Evolutionary conservation across 2,888 invertebrate species (phyloP).

Genomic region (Papilio gigon): DNA sequence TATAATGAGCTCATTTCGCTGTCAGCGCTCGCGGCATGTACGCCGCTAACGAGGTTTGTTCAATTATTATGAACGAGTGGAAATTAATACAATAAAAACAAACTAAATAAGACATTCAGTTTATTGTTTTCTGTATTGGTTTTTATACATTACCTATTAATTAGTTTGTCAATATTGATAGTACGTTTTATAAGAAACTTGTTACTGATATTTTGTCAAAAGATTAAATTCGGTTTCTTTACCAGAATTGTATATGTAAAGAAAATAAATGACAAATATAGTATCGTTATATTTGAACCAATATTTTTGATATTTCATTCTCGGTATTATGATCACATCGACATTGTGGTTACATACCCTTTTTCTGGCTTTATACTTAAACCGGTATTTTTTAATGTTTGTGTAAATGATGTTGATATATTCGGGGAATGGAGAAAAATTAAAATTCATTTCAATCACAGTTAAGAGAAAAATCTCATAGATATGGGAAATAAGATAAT

Average conservation of each 20-base stretch:
- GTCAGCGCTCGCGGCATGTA: constrained; percentile 52
- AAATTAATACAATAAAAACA: constrained; percentile 35
- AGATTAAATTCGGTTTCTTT: not conserved
- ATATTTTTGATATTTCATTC: not conserved
- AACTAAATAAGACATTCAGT: not conserved
- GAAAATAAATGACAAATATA: not conserved
- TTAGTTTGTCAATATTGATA: not conserved
- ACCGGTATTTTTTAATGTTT: too few relatives aligned
- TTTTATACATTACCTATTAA: not conserved
- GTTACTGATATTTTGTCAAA: not conserved
- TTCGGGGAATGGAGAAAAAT: too few relatives aligned
- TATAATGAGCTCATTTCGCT: constrained; percentile 58
- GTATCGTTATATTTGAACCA: not conserved
- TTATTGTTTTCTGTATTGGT: not conserved
- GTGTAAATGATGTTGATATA: too few relatives aligned
- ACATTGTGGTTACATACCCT: not conserved
- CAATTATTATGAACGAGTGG: constrained; percentile 55
- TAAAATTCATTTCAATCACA: too few relatives aligned
- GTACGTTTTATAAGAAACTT: not conserved
- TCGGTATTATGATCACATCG: not conserved
- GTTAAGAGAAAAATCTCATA: too few relatives aligned
- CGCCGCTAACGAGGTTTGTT: constrained; percentile 62
- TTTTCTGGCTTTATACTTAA: too few relatives aligned
- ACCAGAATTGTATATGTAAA: not conserved
- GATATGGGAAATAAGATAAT: too few relatives aligned